Evolutionary conservation across 1,140 invertebrate species (phyloP), one percentile per base, ranked within the genome.

Genomic region (Delia radicum): DNA sequence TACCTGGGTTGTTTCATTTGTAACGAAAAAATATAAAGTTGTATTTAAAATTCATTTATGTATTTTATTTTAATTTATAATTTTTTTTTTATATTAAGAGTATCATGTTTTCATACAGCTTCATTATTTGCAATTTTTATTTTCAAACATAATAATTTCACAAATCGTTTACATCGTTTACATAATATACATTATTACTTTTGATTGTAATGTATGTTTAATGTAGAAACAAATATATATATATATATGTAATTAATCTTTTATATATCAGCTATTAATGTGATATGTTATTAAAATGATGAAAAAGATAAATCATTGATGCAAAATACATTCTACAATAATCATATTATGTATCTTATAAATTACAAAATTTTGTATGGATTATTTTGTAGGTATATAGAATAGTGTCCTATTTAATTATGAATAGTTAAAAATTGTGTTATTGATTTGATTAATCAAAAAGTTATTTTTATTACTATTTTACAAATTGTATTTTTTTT

Each of bases 371-470:
- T 55, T 55, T 7, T 55, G 8, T 55, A 18, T 5, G n/a, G n/a
- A n/a, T n/a, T n/a, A n/a, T n/a, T n/a, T n/a, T n/a, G n/a, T n/a
- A n/a, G n/a, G n/a, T 55, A 21, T 24, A 55, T 55, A 55, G n/a
- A 55, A 55, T 55, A 55, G 18, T 55, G 24, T 21, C 8, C 48
- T 8, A 55, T 55, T 55, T 55, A 21, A 55, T 55, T 55, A 55
- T 69, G 65, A 69, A 33, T 69, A 69, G 65, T 37, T 37, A 21
- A 69, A 33, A 21, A 8, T 69, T 69, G 31, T 69, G 29, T 69
- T 69, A 69, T 69, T 33, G 29, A 69, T 69, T 69, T 69, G 29
- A 69, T 37, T 24, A 65, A 65, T 65, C 29, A 69, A 69, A 37
- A 8, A 55, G 18, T 69, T 69, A 37, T 69, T 69, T 55, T 21